Evolutionary conservation across 2,113 vertebrate genomes (phyloP).

Genomic region (Pangasianodon hypophthalmus): DNA sequence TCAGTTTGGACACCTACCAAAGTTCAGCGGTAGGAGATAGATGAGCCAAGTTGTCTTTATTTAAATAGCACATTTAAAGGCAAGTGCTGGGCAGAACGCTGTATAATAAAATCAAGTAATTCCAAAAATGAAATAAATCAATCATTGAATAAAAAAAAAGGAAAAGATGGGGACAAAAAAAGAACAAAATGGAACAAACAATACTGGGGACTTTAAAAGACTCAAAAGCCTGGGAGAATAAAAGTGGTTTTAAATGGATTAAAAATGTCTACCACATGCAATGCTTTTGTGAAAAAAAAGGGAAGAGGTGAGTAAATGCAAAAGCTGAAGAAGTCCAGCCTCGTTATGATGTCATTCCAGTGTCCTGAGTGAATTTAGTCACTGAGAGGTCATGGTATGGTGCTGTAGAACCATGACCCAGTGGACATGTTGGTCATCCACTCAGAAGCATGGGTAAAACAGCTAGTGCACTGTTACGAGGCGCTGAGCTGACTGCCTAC

Average conservation of each 20-base stretch:
- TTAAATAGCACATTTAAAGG: neutral
- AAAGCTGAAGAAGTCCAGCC: neutral
- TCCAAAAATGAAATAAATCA: neutral
- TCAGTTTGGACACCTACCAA: neutral
- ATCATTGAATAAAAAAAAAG: neutral
- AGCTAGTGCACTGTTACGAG: neutral
- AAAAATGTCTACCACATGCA: neutral
- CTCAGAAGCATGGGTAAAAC: neutral
- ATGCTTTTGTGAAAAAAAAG: neutral
- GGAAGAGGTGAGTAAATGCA: neutral
- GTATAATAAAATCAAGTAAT: neutral
- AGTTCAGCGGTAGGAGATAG: neutral
- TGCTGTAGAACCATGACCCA: neutral
- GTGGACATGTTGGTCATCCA: neutral
- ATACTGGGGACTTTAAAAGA: neutral
- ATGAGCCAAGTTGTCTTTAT: neutral
- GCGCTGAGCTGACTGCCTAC: neutral
- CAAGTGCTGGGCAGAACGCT: neutral
- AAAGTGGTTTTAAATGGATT: neutral
- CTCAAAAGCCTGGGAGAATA: neutral
- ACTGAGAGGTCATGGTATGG: neutral
- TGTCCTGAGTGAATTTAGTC: neutral
- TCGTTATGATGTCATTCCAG: neutral
- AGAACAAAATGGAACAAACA: neutral
- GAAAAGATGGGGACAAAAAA: neutral